These are phyloP conservation scores for Aldrovandia affinis DNA, from an alignment of 2,797 vertebrate species.

Conservation along the genomic window DNA sequence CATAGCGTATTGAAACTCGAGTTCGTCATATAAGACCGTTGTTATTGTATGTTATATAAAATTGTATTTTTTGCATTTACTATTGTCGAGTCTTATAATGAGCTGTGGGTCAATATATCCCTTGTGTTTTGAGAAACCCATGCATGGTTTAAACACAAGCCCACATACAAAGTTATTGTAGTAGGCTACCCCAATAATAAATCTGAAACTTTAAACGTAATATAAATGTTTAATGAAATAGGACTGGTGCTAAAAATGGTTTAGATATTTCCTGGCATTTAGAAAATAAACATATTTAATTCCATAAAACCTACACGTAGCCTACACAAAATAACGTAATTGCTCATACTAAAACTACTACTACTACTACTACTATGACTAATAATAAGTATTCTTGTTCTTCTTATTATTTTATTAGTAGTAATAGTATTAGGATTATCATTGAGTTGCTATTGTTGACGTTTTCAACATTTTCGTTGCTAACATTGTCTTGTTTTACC, in stretches of 20 bases:
- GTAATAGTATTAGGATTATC: conserved; percentile 19
- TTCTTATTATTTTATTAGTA: too few species aligned
- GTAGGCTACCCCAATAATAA: neutral
- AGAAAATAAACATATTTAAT: neutral
- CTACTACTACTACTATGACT: neutral
- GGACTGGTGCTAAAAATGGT: neutral
- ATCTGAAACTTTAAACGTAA: neutral
- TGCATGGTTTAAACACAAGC: neutral
- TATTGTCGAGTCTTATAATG: neutral
- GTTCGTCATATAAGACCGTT: neutral
- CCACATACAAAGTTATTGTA: neutral
- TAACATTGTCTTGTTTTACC: neutral
- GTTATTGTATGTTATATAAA: neutral
- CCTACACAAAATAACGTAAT: neutral
- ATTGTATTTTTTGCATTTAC: neutral
- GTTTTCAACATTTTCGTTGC: neutral
- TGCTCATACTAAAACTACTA: neutral
- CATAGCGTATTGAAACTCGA: neutral
- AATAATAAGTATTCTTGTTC: neutral
- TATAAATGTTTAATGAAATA: neutral
- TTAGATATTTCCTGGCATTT: neutral
- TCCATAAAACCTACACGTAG: neutral
- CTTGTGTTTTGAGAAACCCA: neutral
- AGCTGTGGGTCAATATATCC: neutral
- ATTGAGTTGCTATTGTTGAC: neutral